Evolutionary conservation across 2,797 vertebrate genomes (phyloP).

Genomic region (Hapalemur alaotrensis): DNA sequence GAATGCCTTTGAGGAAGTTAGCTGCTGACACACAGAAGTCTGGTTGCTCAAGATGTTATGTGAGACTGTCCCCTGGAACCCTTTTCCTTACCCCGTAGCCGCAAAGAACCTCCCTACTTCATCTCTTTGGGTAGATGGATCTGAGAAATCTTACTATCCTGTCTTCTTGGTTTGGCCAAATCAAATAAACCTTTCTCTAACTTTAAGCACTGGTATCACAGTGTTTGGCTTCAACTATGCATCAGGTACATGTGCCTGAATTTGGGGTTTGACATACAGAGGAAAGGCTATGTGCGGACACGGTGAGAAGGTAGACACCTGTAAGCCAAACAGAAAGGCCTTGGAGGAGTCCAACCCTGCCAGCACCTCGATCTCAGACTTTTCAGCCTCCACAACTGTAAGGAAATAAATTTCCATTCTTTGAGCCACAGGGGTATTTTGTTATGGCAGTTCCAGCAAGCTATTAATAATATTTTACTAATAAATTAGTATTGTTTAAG

Average conservation of each 20-base stretch:
- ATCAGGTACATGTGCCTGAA: not conserved
- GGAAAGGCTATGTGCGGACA: not conserved
- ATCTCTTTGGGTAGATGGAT: not conserved
- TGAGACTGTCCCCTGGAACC: not conserved
- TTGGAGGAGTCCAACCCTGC: not conserved
- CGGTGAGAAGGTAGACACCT: not conserved
- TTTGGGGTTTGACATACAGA: not conserved
- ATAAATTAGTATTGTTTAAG: not conserved
- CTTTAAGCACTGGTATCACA: not conserved
- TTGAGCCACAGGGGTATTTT: not conserved
- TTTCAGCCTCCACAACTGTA: not conserved
- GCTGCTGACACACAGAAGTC: not conserved
- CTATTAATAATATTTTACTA: not conserved
- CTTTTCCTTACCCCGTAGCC: not conserved
- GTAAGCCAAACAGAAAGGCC: accelerated
- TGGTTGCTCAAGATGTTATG: not conserved
- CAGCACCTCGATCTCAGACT: not conserved
- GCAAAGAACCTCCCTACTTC: not conserved
- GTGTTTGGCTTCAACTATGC: not conserved
- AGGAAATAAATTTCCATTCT: not conserved
- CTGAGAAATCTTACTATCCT: not conserved
- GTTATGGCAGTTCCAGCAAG: not conserved
- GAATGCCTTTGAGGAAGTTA: not conserved
- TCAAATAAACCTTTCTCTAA: not conserved
- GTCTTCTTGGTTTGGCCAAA: not conserved